Conservation (phyloP, 2,888 invertebrate genomes). For the Drosophila yooni region DNA sequence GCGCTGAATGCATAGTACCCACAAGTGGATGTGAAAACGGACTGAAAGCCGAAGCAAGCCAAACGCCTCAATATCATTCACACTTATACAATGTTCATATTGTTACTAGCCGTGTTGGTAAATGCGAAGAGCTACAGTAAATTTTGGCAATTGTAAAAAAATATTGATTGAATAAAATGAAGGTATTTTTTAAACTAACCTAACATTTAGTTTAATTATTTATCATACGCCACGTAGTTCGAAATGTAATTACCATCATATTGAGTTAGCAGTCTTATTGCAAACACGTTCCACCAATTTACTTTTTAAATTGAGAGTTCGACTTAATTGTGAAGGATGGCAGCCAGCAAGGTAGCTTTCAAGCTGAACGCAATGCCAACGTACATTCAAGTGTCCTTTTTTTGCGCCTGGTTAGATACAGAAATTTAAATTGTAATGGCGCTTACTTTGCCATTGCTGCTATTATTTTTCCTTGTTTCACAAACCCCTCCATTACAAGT, state of each 20-base stretch:
- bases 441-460: slow-evolving; percentile 65
- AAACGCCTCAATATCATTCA: slow-evolving; percentile 45
- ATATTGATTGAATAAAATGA: neutral
- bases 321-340: slow-evolving; percentile 48
- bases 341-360: slow-evolving; percentile 43
- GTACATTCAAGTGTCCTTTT: slow-evolving; percentile 62
- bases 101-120: neutral
- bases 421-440: slow-evolving; percentile 74
- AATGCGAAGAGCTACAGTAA: neutral
- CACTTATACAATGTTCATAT: neutral
- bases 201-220: neutral
- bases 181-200: neutral
- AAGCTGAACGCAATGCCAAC: slow-evolving; percentile 20
- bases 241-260: neutral
- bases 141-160: neutral
- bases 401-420: slow-evolving; percentile 70
- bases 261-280: neutral
- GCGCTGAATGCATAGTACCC: slow-evolving; percentile 20
- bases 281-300: neutral
- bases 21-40: slow-evolving; percentile 1
- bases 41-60: neutral
- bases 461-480: slow-evolving; percentile 50
- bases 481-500: slow-evolving; percentile 33
- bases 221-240: neutral
- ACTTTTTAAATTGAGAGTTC: neutral